phyloP scores from a whole-genome alignment of 2,113 vertebrate genomes.

The Amblyopsis rosae region DNA sequence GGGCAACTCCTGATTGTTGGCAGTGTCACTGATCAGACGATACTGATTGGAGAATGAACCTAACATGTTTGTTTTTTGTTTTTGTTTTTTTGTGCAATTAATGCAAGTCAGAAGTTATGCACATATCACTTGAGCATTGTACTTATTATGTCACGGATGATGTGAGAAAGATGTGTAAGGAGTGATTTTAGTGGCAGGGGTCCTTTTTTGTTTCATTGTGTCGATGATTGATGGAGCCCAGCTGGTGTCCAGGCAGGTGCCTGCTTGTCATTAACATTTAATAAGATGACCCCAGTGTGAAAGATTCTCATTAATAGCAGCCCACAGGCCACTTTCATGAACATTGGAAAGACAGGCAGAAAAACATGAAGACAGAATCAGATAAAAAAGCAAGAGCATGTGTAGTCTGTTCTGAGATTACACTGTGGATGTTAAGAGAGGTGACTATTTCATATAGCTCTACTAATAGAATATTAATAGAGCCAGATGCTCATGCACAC shows the following conservation, averaged over 20 bases:
- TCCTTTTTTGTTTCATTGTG: constrained; percentile 49
- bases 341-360: constrained; percentile 47
- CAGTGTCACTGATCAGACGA: too few species aligned
- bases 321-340: constrained; percentile 62
- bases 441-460: constrained; percentile 43
- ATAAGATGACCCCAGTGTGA: constrained; percentile 57
- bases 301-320: constrained; percentile 70
- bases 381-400: constrained; percentile 10
- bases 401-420: background rate
- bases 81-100: too few species aligned
- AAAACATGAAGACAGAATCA: background rate
- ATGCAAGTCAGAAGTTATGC: too few species aligned
- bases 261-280: constrained; percentile 71
- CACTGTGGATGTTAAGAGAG: constrained; percentile 14
- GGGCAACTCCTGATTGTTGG: too few species aligned
- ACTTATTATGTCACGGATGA: too few species aligned
- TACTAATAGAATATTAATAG: constrained; percentile 54
- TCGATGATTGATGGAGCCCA: constrained; percentile 59
- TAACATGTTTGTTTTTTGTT: too few species aligned
- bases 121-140: too few species aligned
- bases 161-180: constrained; percentile 40
- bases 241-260: constrained; percentile 62
- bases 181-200: constrained; percentile 19
- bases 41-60: too few species aligned
- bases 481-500: constrained; percentile 28